Evolutionary conservation across 2,113 vertebrate species (phyloP).

Genomic region (Bothrops jararaca): DNA sequence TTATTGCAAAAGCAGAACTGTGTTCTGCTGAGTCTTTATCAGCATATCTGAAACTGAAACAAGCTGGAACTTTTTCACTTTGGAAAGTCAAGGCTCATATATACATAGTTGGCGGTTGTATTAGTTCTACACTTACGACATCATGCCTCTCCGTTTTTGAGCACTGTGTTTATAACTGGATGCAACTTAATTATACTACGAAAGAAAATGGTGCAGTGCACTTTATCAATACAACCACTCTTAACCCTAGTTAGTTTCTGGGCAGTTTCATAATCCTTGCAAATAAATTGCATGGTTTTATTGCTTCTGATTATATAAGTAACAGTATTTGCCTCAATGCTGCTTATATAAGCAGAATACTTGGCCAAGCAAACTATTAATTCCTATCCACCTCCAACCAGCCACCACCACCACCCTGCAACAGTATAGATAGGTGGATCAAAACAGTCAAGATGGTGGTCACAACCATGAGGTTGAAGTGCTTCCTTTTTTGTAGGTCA

Average conservation of each 20-base stretch:
- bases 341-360: not conserved
- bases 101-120: not conserved
- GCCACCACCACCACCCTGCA: not conserved
- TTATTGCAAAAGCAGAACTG: not conserved
- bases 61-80: not conserved
- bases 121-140: not conserved
- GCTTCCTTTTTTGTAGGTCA: not conserved
- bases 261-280: not conserved
- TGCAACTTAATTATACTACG: not conserved
- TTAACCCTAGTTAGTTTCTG: not conserved
- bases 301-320: not conserved
- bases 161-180: not conserved
- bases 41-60: not conserved
- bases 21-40: not conserved
- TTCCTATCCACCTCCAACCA: not conserved
- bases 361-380: not conserved
- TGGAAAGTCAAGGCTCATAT: not conserved
- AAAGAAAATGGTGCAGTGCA: not conserved
- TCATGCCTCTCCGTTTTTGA: not conserved
- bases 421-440: not conserved
- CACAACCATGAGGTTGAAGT: not conserved
- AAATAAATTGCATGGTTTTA: not conserved
- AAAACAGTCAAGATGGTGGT: not conserved
- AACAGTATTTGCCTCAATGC: not conserved
- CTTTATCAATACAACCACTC: not conserved